These are phyloP conservation scores for Pogonomyrmex californicus DNA, from an alignment of 1,140 invertebrate genomes.

Conservation along the genomic window DNA sequence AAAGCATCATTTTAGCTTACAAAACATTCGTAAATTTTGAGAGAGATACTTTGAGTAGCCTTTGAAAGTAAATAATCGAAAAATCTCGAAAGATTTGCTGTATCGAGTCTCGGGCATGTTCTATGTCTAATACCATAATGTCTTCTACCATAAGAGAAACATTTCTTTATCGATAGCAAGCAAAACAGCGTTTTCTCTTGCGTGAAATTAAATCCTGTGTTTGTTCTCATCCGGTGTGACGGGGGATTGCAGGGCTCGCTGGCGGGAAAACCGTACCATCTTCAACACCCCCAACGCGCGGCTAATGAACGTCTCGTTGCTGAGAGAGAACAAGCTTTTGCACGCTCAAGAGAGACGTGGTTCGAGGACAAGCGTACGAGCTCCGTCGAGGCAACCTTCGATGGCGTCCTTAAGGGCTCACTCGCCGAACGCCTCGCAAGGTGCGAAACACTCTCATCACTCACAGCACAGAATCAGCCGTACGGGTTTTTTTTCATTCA, in stretches of 20 bases:
- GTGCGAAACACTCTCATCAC: slow-evolving; percentile 89
- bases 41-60: background rate
- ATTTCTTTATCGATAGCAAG: background rate
- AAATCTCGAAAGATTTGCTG: no score
- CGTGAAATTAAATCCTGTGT: background rate
- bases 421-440: slow-evolving; percentile 92
- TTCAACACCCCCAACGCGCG: slow-evolving; percentile 98
- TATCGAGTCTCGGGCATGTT: background rate
- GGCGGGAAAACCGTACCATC: slow-evolving; percentile 96
- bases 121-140: background rate
- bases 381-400: slow-evolving; percentile 93
- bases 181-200: background rate
- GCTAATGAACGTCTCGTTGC: slow-evolving; percentile 94
- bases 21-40: background rate
- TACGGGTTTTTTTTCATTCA: slow-evolving; percentile 86
- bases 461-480: slow-evolving; percentile 84
- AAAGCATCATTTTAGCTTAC: background rate
- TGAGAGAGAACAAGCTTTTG: slow-evolving; percentile 93
- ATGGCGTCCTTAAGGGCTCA: slow-evolving; percentile 93
- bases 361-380: slow-evolving; percentile 92
- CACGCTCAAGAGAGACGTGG: slow-evolving; percentile 92
- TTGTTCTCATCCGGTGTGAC: background rate
- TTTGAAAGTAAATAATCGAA: no score
- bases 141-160: background rate
- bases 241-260: slow-evolving; percentile 91